Evolutionary conservation across 2,888 invertebrate genomes (phyloP).

Genomic region (Allophyes oxyacanthae): DNA sequence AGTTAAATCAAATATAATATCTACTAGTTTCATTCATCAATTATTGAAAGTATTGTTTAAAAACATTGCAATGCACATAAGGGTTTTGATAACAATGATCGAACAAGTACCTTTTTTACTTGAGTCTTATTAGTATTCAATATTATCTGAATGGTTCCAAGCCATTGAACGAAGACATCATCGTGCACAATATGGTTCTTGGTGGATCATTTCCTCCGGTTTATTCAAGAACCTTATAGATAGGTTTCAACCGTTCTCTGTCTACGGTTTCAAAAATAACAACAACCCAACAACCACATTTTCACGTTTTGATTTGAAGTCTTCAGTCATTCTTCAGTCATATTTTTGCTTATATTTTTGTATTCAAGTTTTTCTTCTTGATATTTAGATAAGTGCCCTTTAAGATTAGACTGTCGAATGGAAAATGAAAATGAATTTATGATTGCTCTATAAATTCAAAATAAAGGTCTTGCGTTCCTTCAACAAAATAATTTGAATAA

Average conservation of each 20-base stretch:
- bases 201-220: conserved; percentile 5
- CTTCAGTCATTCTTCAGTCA: conserved; percentile 12
- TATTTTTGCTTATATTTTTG: background rate
- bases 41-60: background rate
- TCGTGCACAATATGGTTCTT: background rate
- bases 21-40: too few relatives aligned
- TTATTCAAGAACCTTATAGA: too few relatives aligned
- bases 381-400: conserved; percentile 2
- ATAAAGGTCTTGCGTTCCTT: too few relatives aligned
- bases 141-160: conserved; percentile 8
- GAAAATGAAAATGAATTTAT: too few relatives aligned
- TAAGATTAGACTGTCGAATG: background rate
- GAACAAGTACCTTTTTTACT: conserved; percentile 4
- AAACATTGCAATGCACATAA: background rate
- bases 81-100: background rate
- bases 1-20: too few relatives aligned
- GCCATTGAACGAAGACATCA: conserved; percentile 5
- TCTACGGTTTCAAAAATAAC: background rate
- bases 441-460: too few relatives aligned
- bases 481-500: too few relatives aligned
- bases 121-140: background rate
- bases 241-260: too few relatives aligned
- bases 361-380: background rate
- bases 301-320: conserved; percentile 12
- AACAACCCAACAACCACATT: too few relatives aligned